Evolutionary conservation across 2,797 vertebrate species (phyloP), one percentile per base, ranked within the genome.

Genomic region (Poecilia wingei): DNA sequence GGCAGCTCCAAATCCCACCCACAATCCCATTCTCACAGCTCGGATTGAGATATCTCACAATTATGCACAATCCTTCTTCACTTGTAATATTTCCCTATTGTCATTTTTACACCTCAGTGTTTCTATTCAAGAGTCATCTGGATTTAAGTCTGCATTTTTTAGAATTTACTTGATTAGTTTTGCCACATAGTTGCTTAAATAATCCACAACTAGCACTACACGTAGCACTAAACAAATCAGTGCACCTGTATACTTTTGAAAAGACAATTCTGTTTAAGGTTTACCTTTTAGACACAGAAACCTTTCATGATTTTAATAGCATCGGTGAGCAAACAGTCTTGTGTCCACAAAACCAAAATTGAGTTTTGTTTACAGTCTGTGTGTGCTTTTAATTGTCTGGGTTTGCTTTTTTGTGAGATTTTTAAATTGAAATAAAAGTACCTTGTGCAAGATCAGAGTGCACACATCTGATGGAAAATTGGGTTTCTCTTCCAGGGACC

Each of bases 401-500:
- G 72, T 76, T 36, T 36, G 66, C 72, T 16, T 73, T 68, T 68
- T 68, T 74, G 46, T 69, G 72, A 18, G 9, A 22, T 31, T 69
- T 72, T 80, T 55, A 72, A 69, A 46, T 9, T 71, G 33, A 82
- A 79, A 72, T 61, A 8, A 77, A 82, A 74, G 6, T 71, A 31
- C 9, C 31, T 80, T 78, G 75, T 53, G 68, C 45, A 74, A 43
- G 70, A 69, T 85, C 77, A 31, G 33, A 82, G 71, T 16, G 49
- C 47, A 74, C 59, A 61, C 85, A 83, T 73, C 87, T 92, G 77
- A 89, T 81, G 73, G 45, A 74, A 77, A 76, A 33, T 57, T 86
- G 59, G 12, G 57, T 93, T 43, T 91, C 2, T 93, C 92, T 96
- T 96, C 86, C 88, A 98, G 97, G 93, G 97, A 97, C 84, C 89